Evolutionary conservation across 1,140 invertebrate species (phyloP).

Genomic region (Scylla paramamosain): DNA sequence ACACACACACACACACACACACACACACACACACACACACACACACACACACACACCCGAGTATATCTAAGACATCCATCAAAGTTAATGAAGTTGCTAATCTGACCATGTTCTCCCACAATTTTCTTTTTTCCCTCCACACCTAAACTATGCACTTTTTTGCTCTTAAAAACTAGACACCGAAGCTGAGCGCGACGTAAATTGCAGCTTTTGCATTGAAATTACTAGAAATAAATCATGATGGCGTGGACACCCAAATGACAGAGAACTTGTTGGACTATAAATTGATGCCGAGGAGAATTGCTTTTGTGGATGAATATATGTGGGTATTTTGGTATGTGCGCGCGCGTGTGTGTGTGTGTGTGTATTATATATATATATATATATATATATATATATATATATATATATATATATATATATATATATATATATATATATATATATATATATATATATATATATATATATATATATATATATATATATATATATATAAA

Average conservation of each 20-base stretch:
- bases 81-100: neutral
- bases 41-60: neutral
- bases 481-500: no score
- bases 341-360: no score
- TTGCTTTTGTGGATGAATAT: neutral
- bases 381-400: no score
- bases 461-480: no score
- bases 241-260: neutral
- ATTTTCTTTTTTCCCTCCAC: neutral
- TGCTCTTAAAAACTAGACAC: slow-evolving; percentile 11
- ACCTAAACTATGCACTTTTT: neutral
- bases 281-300: neutral
- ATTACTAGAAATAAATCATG: slow-evolving; percentile 24
- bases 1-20: slow-evolving; percentile 48
- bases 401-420: no score
- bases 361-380: no score
- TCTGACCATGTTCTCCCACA: no score
- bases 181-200: neutral
- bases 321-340: no score
- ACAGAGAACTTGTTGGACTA: neutral
- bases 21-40: slow-evolving; percentile 50
- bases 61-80: neutral
- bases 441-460: no score
- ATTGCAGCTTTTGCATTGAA: slow-evolving; percentile 2
- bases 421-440: no score